Evolutionary conservation across 2,888 invertebrate genomes (phyloP), one percentile per base, ranked within the genome.

Genomic region (Agapostemon virescens): DNA sequence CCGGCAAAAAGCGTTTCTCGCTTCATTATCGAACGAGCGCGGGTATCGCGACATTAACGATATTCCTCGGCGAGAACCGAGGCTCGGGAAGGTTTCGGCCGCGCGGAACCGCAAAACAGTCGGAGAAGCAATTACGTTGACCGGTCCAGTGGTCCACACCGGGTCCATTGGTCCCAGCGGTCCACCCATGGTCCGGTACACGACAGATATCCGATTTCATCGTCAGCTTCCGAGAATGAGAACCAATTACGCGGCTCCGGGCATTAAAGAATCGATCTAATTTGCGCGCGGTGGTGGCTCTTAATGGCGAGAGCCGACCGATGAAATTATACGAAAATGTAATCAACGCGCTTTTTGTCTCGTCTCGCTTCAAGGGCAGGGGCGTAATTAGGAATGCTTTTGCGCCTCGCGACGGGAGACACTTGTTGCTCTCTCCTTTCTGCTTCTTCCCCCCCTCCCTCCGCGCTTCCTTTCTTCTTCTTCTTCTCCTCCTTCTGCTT

Each of bases 331-430:
- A 90, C 90, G 91, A 91, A 91, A 91, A 91, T 90, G 91, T 91
- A 92, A 92, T 92, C 91, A 92, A 90, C 88, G 88, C 84, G 89
- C 88, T 92, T 92, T 92, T 92, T 92, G 91, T 92, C 90, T 91
- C 90, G 89, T 90, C 89, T 90, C 89, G 89, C 89, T 90, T 85
- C 85, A 86, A 88, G 90, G 91, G 87, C 88, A 89, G 89, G 86
- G 88, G 89, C 87, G 90, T 92, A 92, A 92, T 92, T 92, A 92
- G 91, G 91, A 91, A 90, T 91, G 91, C 91, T 91, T 91, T 90
- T 89, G 91, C 90, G 88, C 87, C 89, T 91, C 90, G 87, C 91
- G 88, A 90, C 91, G 91, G 92, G 91, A 89, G 91, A 92, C 91
- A 92, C 92, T 92, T 92, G 92, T 92, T 92, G 92, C 91, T 90